Conservation (phyloP, 2,113 vertebrate genomes). For the Grantiella picta region DNA sequence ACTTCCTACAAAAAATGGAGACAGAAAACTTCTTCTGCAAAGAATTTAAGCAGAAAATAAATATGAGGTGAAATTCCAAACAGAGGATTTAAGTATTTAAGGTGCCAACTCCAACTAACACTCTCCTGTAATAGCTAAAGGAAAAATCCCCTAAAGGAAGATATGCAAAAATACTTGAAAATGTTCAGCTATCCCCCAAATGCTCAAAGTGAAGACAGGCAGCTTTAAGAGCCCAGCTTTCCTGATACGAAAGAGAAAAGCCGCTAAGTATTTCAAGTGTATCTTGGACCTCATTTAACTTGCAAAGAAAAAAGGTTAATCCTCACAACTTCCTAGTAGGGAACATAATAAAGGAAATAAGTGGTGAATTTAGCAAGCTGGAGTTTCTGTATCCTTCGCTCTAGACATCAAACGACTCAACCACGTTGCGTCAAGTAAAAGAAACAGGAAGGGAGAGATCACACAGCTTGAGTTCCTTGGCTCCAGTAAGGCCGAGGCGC, state of each 20-base stretch:
- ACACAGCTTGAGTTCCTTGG: slow-evolving; percentile 67
- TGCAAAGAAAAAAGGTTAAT: background rate
- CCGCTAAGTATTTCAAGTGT: background rate
- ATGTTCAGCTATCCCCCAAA: background rate
- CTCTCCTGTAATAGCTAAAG: background rate
- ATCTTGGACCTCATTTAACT: background rate
- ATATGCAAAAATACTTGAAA: background rate
- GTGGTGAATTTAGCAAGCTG: slow-evolving; percentile 57
- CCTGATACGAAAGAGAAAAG: background rate
- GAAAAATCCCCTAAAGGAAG: background rate
- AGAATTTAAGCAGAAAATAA: background rate
- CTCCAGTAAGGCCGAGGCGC: slow-evolving; percentile 63
- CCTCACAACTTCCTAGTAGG: slow-evolving; percentile 24
- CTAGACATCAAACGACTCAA: slow-evolving; percentile 72
- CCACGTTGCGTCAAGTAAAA: slow-evolving; percentile 67
- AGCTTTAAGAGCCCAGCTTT: background rate
- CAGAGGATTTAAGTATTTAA: background rate
- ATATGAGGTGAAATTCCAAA: background rate
- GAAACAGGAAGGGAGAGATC: slow-evolving; percentile 76
- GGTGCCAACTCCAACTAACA: background rate
- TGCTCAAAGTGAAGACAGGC: background rate
- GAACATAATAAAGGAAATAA: slow-evolving; percentile 68
- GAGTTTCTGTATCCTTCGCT: slow-evolving; percentile 64
- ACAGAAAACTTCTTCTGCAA: background rate
- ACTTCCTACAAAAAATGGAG: background rate